phyloP scores from a whole-genome alignment of 1,140 invertebrate genomes.

The Coenobita brevimanus region DNA sequence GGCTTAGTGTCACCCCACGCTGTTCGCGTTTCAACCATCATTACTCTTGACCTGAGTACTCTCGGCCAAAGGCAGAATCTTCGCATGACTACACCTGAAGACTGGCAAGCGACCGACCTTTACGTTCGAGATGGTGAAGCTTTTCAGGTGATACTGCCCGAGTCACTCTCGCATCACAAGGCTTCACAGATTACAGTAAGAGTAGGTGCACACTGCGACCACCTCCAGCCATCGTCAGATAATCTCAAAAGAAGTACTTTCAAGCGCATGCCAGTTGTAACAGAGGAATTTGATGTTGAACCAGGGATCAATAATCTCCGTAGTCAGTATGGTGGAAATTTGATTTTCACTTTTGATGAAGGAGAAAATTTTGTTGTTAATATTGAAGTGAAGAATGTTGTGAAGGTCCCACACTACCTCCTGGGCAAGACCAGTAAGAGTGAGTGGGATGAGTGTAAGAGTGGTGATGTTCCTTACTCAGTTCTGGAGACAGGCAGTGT shows the following conservation, averaged over 20 bases:
- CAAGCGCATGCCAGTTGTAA: conserved; percentile 31
- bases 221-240: background rate
- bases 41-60: background rate
- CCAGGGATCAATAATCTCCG: conserved; percentile 26
- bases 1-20: conserved; percentile 15
- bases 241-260: background rate
- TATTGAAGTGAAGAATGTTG: conserved; percentile 34
- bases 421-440: background rate
- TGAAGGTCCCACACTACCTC: conserved; percentile 21
- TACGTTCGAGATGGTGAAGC: conserved; percentile 23
- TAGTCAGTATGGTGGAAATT: conserved; percentile 41
- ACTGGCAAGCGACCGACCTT: conserved; percentile 37
- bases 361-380: background rate
- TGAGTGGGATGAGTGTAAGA: background rate
- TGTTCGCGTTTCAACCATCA: background rate
- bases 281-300: conserved; percentile 34
- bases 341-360: conserved; percentile 33
- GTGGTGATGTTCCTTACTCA: conserved; percentile 13
- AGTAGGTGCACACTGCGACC: conserved; percentile 37
- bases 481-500: conserved; percentile 19
- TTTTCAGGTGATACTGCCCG: conserved; percentile 17
- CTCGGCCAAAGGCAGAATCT: conserved; percentile 10
- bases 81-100: conserved; percentile 38
- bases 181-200: conserved; percentile 31
- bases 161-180: background rate